Percentiles rank a stretch among this genome's conserved stretches.
Conservation (phyloP, 2,113 vertebrate species). For the Bombycilla garrulus region DNA sequence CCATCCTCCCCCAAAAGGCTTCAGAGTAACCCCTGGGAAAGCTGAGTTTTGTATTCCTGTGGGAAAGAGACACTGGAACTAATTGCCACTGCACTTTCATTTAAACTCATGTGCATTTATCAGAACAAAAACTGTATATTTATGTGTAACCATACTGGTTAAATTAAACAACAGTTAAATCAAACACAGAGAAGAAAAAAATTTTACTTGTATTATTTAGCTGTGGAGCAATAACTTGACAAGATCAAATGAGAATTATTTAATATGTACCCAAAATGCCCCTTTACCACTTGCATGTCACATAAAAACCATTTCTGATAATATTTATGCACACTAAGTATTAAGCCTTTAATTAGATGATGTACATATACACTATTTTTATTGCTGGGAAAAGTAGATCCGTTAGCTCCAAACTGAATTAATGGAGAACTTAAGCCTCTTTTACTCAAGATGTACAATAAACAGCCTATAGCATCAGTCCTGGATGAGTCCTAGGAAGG, state of each 20-base stretch:
- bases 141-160: rapidly evolving
- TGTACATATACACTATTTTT: not conserved
- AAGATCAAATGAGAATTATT: not conserved
- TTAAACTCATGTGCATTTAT: not conserved
- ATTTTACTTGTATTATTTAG: not conserved
- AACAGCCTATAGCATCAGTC: not conserved
- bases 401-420: not conserved
- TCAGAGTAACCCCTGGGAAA: not conserved
- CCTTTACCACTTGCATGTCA: not conserved
- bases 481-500: not conserved
- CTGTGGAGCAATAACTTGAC: not conserved
- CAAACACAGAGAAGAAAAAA: not conserved
- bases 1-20: not conserved
- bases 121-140: not conserved
- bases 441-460: not conserved
- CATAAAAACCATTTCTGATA: not conserved
- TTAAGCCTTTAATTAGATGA: not conserved
- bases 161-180: not conserved
- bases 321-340: not conserved
- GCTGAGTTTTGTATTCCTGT: not conserved
- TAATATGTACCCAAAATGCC: not conserved
- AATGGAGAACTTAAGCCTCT: not conserved
- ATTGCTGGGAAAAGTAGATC: not conserved
- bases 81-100: not conserved
- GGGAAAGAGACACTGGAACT: not conserved